A percentile compares a stretch with the other conserved stretches of the same genome.
Conservation (phyloP, 2,113 vertebrate genomes). For the Fulica atra region DNA sequence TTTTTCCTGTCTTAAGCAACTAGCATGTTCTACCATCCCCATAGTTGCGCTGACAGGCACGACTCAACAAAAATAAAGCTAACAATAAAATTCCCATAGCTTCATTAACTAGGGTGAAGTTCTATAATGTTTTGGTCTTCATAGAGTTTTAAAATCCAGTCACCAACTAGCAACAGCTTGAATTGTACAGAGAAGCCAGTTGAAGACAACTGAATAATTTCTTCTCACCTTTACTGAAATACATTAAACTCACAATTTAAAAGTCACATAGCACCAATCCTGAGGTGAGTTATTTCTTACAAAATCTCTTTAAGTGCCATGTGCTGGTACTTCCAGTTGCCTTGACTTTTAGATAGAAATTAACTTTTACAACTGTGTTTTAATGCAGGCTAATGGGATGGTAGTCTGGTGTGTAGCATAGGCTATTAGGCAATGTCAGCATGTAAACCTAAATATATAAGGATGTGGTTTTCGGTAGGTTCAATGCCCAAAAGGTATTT, state of each 20-base stretch:
- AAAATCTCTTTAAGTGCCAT: neutral
- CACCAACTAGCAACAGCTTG: neutral
- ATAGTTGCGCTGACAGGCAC: neutral
- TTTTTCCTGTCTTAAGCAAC: neutral
- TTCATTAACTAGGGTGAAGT: neutral
- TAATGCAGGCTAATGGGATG: neutral
- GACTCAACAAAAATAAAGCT: neutral
- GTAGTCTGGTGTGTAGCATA: neutral
- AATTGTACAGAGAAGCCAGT: neutral
- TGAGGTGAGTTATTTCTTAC: neutral
- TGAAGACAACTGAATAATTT: neutral
- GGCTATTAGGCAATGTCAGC: neutral
- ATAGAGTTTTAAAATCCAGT: neutral
- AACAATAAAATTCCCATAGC: neutral
- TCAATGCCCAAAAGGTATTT: neutral
- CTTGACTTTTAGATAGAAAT: neutral
- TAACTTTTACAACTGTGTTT: neutral
- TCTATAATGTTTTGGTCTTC: neutral
- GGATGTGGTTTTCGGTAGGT: accelerated
- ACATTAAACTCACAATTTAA: neutral
- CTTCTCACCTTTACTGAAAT: neutral
- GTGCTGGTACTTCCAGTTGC: neutral
- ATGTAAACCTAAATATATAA: neutral
- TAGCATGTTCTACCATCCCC: neutral
- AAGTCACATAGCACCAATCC: neutral